These are phyloP conservation scores for Pocillopora grandis DNA, from an alignment of 92 coral and sea anemone genomes.

Conservation along the genomic window DNA sequence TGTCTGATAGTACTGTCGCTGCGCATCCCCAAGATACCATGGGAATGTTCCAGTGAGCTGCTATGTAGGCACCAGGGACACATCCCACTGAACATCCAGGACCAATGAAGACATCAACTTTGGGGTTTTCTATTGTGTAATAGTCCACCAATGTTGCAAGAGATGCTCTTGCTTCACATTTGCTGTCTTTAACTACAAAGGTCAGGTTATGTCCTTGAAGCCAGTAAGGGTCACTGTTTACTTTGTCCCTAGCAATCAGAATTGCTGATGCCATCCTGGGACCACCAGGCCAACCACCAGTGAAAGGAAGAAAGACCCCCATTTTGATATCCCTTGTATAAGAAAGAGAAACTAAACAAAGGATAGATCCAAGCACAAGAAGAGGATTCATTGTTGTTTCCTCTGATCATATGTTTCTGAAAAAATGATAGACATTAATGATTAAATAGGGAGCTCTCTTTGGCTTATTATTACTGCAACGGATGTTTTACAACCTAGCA, in stretches of 20 bases:
- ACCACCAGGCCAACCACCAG: constrained; percentile 77
- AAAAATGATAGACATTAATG: neutral
- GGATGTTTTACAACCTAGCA: no score
- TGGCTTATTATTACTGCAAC: no score
- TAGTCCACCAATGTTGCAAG: constrained; percentile 57
- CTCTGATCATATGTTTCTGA: constrained; percentile 17
- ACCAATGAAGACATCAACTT: constrained; percentile 74
- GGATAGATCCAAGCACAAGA: constrained; percentile 8
- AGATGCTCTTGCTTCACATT: constrained; percentile 48
- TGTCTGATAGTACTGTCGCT: constrained; percentile 62
- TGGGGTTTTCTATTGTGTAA: constrained; percentile 46
- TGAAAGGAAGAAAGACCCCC: constrained; percentile 64
- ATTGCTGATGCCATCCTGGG: constrained; percentile 76
- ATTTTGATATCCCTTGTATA: constrained; percentile 49
- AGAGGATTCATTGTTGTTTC: constrained; percentile 12
- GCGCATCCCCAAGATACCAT: constrained; percentile 85
- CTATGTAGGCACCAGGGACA: constrained; percentile 67
- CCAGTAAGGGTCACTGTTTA: constrained; percentile 52
- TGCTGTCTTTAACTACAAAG: constrained; percentile 46
- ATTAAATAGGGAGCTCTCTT: neutral
- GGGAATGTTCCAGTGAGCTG: constrained; percentile 66
- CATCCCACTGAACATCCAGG: constrained; percentile 81
- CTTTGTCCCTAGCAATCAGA: constrained; percentile 66
- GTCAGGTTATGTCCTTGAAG: constrained; percentile 58
- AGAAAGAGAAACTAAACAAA: constrained; percentile 15